Base-by-base conservation (phyloP, 2,797 vertebrate species). In the Melanotaenia nigrans region DNA sequence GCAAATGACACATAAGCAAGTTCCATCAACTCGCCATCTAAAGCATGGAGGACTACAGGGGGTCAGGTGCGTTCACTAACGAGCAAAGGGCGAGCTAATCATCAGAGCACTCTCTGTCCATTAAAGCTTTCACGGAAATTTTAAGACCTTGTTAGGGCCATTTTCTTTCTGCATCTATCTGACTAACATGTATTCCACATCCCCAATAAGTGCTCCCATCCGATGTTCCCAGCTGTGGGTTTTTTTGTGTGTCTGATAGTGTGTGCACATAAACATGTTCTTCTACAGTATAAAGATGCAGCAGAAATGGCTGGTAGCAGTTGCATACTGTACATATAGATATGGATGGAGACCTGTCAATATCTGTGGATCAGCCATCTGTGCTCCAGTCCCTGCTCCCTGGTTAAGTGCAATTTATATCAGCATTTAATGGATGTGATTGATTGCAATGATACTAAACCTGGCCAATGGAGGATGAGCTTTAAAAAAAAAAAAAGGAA, bases 71-170 rank as follows among this genome's bases (percentile, higher is more conserved):
- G 22, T 68, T 73, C 78, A 57, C 66, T 81, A 81, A 84, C 61
- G 73, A 73, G 53, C 63, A 49, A 63, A 84, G 86, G 18, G 38
- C 58, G 45, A 74, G 69, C 72, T 78, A 82, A 88, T 91, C 65
- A 81, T 70, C 66, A 35, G 76, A 85, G 89, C 89, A 91, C 92
- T 92, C 84, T 90, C 49, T 67, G 74, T 76, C 85, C 79, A 92
- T 92, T 93, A 92, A 57, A 67, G 89, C 68, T 74, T 61, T 76
- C 72, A 51, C 55, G 78, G 79, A 80, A 64, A 70, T 77, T 63
- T 78, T 65, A 74, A 77, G 87, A 77, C 79, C 86, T 84, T 84
- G 68, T 90, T 90, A 84, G 65, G 32, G 61, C 49, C 49, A 73
- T 89, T 88, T 90, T 84, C 55, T 64, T 69, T 36, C 68, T 40